Evolutionary conservation across 2,113 vertebrate species (phyloP).

Genomic region (Tupaia tana): DNA sequence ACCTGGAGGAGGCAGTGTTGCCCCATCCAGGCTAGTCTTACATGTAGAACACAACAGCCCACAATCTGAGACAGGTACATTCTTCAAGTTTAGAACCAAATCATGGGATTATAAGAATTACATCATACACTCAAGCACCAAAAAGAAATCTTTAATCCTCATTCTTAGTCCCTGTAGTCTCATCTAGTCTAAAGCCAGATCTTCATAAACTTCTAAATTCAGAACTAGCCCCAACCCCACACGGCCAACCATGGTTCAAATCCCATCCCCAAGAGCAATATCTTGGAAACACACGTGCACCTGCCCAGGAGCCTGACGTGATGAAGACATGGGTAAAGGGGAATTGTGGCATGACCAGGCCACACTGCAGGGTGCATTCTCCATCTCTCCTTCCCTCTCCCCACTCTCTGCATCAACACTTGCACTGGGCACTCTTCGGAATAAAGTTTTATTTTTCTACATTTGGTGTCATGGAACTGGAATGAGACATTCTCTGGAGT

Average conservation of each 20-base stretch:
- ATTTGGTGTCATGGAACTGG: not conserved
- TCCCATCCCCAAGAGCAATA: too few species aligned
- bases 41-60: not conserved
- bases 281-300: too few species aligned
- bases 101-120: not conserved
- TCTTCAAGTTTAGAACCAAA: not conserved
- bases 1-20: not conserved
- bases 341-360: too few species aligned
- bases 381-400: too few species aligned
- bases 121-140: not conserved
- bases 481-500: not conserved
- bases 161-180: not conserved
- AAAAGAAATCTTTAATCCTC: not conserved
- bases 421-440: too few species aligned
- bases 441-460: not conserved
- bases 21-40: not conserved
- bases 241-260: too few species aligned
- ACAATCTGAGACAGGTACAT: not conserved
- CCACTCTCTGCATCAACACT: too few species aligned
- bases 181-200: not conserved
- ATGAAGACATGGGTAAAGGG: too few species aligned
- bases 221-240: not conserved
- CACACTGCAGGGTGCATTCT: too few species aligned
- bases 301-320: too few species aligned
- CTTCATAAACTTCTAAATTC: not conserved